These are phyloP conservation scores for Drosophila multiciliata DNA, from an alignment of 2,888 invertebrate genomes.

Conservation along the genomic window DNA sequence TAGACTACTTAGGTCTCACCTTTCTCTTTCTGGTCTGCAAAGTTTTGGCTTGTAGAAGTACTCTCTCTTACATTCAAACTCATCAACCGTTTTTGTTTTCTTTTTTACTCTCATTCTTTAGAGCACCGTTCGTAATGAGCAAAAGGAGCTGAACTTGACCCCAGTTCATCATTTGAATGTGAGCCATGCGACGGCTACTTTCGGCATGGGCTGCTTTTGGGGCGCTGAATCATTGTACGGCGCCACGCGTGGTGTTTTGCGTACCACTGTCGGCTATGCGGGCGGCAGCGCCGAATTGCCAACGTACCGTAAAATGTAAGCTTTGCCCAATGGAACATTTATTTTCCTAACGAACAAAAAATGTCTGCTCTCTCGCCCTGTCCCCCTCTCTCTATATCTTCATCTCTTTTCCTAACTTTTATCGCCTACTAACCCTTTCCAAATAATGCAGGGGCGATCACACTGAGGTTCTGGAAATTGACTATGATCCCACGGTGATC, in stretches of 20 bases:
- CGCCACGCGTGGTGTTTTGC: slow-evolving; percentile 88
- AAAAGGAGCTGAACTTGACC: slow-evolving; percentile 80
- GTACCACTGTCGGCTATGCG: slow-evolving; percentile 97
- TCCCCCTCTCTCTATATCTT: slow-evolving; percentile 10
- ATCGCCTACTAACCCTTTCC: slow-evolving; percentile 49
- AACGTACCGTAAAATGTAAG: slow-evolving; percentile 94
- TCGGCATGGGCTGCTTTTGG: slow-evolving; percentile 98
- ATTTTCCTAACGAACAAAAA: slow-evolving; percentile 50
- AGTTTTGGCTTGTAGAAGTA: slow-evolving; percentile 14
- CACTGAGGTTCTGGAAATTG: slow-evolving; percentile 96
- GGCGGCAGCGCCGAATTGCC: slow-evolving; percentile 94
- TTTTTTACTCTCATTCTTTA: slow-evolving; percentile 34
- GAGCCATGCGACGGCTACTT: slow-evolving; percentile 88
- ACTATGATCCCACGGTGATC: slow-evolving; percentile 93
- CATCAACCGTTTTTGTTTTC: background rate
- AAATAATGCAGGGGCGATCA: slow-evolving; percentile 91
- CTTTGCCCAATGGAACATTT: slow-evolving; percentile 52
- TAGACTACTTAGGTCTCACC: slow-evolving; percentile 62
- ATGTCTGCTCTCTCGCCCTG: slow-evolving; percentile 17
- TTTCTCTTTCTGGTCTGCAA: slow-evolving; percentile 70
- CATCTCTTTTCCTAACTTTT: slow-evolving; percentile 35
- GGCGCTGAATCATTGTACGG: slow-evolving; percentile 94
- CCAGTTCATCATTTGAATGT: slow-evolving; percentile 81
- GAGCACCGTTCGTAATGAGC: slow-evolving; percentile 83
- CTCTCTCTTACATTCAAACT: slow-evolving; percentile 8